Evolutionary conservation across 2,888 invertebrate species (phyloP), one percentile per base, ranked within the genome.

Genomic region (Pollenia labialis): DNA sequence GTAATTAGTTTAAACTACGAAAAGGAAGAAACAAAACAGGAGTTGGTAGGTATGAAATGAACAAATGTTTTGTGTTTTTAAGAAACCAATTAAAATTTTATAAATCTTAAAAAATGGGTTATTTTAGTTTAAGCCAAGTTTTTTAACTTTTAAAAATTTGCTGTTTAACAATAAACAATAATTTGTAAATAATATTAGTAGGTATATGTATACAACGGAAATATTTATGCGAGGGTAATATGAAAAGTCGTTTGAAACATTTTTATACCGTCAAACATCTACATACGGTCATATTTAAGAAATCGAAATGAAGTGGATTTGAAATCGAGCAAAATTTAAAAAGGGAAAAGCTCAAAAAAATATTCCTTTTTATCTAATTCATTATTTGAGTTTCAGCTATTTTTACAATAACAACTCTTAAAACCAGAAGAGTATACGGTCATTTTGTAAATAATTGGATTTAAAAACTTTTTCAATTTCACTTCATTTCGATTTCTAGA

Each of bases 1-100:
- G 64, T 77, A 77, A 83, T 83, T 83, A 71, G 83, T 77, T 77
- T 71, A 32, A 58, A 46, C 50, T 60, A 75, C 40, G 46, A 69
- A 82, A 75, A 56, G 32, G 18, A 56, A 48, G 58, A 81, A 56
- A 71, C 48, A 71, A 18, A 68, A 32, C 66, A 48, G 40, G 62
- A 69, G 52, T 23, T 1, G 18, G 18, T 23, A 23, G 18, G 18
- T 18, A 68, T 54, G 44, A 76, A 75, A 82, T 52, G 12, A 14
- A 12, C 32, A 56, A 40, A 58, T 58, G 40, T 77, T 54, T 48
- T 18, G 11, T 46, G 32, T 50, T 32, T 32, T 32, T 6, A 32
- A 50, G 7, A 50, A 48, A 44, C 44, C 44, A 11, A 32, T 4
- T 12, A 1, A 8, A 46, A 4, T 46, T 50, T 52, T 42, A 50